Evolutionary conservation across 1,140 invertebrate genomes (phyloP).

Genomic region (Scaptomyza graminum): DNA sequence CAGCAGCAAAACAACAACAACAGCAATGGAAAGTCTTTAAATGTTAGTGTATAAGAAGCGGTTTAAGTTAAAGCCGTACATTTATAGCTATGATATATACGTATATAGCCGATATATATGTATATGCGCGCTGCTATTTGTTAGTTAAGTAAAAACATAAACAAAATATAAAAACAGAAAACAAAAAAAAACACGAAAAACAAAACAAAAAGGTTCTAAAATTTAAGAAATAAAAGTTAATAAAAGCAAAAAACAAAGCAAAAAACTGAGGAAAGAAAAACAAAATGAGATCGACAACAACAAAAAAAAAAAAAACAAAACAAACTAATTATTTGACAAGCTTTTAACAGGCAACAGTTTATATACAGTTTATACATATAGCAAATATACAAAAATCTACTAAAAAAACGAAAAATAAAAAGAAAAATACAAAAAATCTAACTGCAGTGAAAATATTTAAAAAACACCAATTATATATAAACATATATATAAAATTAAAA

Average conservation of each 20-base stretch:
- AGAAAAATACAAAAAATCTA: constrained; percentile 16
- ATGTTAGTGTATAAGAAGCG: constrained; percentile 76
- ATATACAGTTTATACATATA: constrained; percentile 82
- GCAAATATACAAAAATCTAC: constrained; percentile 50
- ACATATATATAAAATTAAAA: constrained; percentile 34
- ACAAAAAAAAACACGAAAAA: constrained; percentile 32
- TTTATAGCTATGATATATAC: constrained; percentile 37
- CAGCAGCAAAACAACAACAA: constrained; percentile 34
- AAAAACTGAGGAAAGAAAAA: constrained; percentile 37
- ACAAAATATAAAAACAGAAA: constrained; percentile 10
- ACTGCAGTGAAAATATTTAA: constrained; percentile 44
- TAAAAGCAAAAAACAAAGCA: constrained; percentile 61
- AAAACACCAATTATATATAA: constrained; percentile 61
- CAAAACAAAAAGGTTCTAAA: constrained; percentile 59
- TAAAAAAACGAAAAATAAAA: constrained; percentile 42
- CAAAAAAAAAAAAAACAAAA: constrained; percentile 41
- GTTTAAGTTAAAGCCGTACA: constrained; percentile 70
- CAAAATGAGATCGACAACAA: constrained; percentile 6
- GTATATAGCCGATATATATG: constrained; percentile 39
- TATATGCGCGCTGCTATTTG: constrained; percentile 62
- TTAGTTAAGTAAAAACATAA: constrained; percentile 70
- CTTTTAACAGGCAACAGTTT: constrained; percentile 72
- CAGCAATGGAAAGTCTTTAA: constrained; percentile 69
- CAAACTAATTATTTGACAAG: constrained; percentile 69
- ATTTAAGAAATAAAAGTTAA: constrained; percentile 66